Conservation (phyloP, 2,113 vertebrate genomes). For the Pituophis catenifer region DNA sequence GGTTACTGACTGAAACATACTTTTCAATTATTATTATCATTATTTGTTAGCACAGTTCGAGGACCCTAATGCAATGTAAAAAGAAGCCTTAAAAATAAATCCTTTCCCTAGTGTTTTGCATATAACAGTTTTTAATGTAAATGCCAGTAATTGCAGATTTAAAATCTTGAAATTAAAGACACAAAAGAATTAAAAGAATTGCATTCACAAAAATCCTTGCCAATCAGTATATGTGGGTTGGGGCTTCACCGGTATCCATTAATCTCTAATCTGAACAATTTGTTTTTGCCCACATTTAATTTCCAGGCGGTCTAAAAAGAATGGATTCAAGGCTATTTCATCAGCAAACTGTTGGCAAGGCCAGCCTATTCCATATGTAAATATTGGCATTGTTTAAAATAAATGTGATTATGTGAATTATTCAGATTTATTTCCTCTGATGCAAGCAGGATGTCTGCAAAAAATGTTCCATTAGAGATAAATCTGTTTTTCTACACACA, state of each 20-base stretch:
- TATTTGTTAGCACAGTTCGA: neutral
- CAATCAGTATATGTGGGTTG: neutral
- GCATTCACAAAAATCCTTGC: neutral
- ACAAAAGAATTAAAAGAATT: neutral
- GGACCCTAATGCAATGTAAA: neutral
- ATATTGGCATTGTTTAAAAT: constrained; percentile 13
- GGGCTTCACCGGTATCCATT: neutral
- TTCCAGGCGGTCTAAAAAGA: rapidly evolving
- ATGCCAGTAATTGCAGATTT: neutral
- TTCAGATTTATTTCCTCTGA: constrained; percentile 1
- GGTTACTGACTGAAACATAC: neutral
- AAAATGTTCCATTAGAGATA: neutral
- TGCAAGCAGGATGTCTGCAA: neutral
- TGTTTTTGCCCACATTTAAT: neutral
- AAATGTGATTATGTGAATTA: constrained; percentile 15
- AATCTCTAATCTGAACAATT: neutral
- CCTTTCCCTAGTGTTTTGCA: neutral
- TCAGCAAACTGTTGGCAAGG: neutral
- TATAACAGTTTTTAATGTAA: neutral
- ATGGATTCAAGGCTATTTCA: neutral
- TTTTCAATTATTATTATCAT: neutral
- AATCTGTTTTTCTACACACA: neutral
- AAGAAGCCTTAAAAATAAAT: neutral
- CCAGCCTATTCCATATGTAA: neutral
- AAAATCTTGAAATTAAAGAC: neutral